Conservation (phyloP, 2,113 vertebrate species). For the Crotalus helleri region DNA sequence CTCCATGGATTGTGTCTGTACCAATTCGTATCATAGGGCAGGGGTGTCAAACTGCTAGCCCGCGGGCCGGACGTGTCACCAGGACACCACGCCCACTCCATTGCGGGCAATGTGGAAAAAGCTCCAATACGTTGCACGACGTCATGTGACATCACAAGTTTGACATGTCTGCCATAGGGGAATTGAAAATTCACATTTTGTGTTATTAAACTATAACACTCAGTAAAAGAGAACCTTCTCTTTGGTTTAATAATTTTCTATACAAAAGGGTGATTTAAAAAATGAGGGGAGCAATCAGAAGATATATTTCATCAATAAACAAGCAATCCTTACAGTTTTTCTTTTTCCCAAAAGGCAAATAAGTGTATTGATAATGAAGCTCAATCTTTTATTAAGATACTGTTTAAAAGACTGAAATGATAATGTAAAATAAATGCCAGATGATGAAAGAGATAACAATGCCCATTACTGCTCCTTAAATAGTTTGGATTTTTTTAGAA, state of each 20-base stretch:
- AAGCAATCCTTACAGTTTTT: not conserved
- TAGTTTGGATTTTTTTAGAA: not conserved
- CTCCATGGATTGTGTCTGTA: not conserved
- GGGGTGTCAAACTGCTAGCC: no score
- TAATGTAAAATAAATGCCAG: not conserved
- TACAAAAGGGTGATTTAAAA: not conserved
- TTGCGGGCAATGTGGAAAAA: no score
- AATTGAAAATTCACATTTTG: not conserved
- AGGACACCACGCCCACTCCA: no score
- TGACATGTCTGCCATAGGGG: not conserved
- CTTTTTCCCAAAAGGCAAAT: not conserved
- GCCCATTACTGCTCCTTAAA: not conserved
- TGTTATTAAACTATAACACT: not conserved
- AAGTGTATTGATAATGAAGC: not conserved
- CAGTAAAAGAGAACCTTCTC: not conserved
- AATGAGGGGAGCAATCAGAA: not conserved
- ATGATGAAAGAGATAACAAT: not conserved
- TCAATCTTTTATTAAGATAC: not conserved
- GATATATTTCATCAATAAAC: not conserved
- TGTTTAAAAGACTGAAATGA: not conserved
- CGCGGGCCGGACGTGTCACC: no score
- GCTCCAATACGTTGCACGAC: no score
- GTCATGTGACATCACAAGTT: no score
- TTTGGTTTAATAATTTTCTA: not conserved
- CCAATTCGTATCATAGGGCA: not conserved